Evolutionary conservation across 2,113 vertebrate genomes (phyloP).

Genomic region (Heliornis fulica): DNA sequence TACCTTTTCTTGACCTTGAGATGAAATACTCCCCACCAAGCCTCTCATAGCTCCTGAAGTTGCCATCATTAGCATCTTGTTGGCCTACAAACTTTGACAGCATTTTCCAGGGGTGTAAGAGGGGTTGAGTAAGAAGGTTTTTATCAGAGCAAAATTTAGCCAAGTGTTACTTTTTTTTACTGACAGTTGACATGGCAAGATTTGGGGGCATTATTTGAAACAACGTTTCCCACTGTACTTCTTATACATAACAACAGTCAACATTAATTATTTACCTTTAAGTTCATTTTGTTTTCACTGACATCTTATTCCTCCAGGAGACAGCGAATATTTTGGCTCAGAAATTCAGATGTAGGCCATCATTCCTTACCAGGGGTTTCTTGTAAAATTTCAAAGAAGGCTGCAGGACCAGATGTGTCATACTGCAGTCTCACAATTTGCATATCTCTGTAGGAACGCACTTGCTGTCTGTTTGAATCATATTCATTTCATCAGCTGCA

Average conservation of each 20-base stretch:
- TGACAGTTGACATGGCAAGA: background rate
- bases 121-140: background rate
- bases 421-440: background rate
- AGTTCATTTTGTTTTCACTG: background rate
- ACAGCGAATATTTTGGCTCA: background rate
- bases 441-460: constrained; percentile 5
- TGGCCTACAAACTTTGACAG: background rate
- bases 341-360: background rate
- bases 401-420: background rate
- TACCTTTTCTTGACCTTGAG: background rate
- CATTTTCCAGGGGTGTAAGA: background rate
- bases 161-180: background rate
- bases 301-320: background rate
- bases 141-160: background rate
- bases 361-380: background rate
- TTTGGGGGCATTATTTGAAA: background rate
- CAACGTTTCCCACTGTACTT: background rate
- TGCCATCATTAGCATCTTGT: background rate
- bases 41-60: background rate
- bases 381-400: background rate
- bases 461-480: constrained; percentile 22
- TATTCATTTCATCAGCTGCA: constrained; percentile 1
- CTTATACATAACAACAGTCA: background rate
- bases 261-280: background rate
- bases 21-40: background rate